Evolutionary conservation across 2,113 vertebrate genomes (phyloP), one percentile per base, ranked within the genome.

Genomic region (Penelope pileata): DNA sequence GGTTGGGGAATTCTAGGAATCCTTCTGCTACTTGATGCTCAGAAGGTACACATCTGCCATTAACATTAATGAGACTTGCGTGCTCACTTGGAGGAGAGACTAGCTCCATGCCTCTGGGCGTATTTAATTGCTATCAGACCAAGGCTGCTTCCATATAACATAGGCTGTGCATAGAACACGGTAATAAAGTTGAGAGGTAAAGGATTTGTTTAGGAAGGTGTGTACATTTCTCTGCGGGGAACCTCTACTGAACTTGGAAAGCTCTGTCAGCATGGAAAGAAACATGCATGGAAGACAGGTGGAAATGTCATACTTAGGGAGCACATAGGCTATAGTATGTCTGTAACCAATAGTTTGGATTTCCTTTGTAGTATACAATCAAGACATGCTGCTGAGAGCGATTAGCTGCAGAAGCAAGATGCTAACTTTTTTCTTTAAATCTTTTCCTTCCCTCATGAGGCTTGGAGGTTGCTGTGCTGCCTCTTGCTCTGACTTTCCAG

Each of bases 81-180:
- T 34, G 76, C 40, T 53, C 13, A 3, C 76, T 90, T 23, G 29
- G 34, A 86, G 75, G 73, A 70, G 42, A 63, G 30, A 68, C 54
- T 51, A 53, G 47, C 53, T 78, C 53, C 59, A 15, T 63, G 84
- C 93, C 94, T 93, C 90, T 92, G 73, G 91, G 80, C 69, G n/a
- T 69, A 45, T 84, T 88, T 95, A 93, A 95, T 91, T 95, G 76
- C 83, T 90, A 72, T 84, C 88, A 88, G 83, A 82, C 56, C 30
- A 62, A 81, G 60, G 62, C 34, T 68, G 4, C 72, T 74, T 88
- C 43, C 7, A 7, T 43, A 16, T 75, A 91, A 86, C 56, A 8
- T 13, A 50, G 42, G n/a, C 34, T 75, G 40, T 56, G 64, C 32
- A n/a, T 3, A 70, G 54, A 67, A 78, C 58, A 36, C 9, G 34